Conservation (phyloP, 2,888 invertebrate species). For the Amiota mariae region DNA sequence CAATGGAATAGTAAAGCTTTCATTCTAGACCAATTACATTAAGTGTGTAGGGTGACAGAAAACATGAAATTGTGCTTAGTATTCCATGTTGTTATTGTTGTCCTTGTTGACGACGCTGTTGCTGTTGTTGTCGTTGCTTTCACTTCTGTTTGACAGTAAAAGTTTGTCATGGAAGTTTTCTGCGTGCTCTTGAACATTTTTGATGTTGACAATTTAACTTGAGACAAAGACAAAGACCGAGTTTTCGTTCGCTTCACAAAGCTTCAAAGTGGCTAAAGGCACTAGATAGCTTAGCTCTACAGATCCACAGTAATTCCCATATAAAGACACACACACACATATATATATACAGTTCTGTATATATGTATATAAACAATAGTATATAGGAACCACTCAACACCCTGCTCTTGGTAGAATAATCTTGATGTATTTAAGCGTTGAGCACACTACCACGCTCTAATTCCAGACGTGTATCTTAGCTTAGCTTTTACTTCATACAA, state of each 20-base stretch:
- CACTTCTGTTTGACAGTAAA: constrained; percentile 13
- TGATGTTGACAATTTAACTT: constrained; percentile 22
- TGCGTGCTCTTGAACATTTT: constrained; percentile 23
- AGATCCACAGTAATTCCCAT: too few species aligned
- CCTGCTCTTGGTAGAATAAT: neutral
- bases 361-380: neutral
- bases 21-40: too few species aligned
- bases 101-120: neutral
- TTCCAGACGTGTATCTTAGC: neutral
- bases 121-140: constrained; percentile 9
- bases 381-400: neutral
- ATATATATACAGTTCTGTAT: neutral
- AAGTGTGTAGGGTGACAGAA: neutral
- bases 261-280: too few species aligned
- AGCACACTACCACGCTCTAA: neutral
- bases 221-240: constrained; percentile 14
- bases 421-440: too few species aligned
- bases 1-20: too few species aligned
- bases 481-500: neutral
- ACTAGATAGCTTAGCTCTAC: too few species aligned
- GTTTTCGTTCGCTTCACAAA: neutral
- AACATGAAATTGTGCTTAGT: constrained; percentile 12
- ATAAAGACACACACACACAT: too few species aligned
- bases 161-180: constrained; percentile 9
- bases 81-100: neutral